Evolutionary conservation across 2,888 invertebrate species (phyloP).

Genomic region (Orchesellides sinensis): DNA sequence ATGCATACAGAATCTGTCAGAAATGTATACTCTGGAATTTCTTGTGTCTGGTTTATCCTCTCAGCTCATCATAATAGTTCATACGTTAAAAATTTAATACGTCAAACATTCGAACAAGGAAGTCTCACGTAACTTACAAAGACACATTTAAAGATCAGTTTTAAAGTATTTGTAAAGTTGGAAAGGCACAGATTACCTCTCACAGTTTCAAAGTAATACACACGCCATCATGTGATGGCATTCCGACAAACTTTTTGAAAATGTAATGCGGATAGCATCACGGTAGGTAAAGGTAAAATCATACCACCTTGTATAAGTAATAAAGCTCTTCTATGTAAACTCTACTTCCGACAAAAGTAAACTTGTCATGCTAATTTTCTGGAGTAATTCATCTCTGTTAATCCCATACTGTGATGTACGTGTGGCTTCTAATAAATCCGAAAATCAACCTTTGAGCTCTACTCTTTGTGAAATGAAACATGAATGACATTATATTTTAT

Average conservation of each 20-base stretch:
- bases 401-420: constrained; percentile 58
- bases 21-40: constrained; percentile 42
- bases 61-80: too few species aligned
- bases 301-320: neutral
- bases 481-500: too few species aligned
- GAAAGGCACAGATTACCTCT: too few species aligned
- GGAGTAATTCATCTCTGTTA: constrained; percentile 64
- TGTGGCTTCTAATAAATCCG: constrained; percentile 52
- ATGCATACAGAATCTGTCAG: constrained; percentile 48
- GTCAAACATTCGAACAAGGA: neutral
- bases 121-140: neutral
- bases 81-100: too few species aligned
- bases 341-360: constrained; percentile 52
- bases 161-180: too few species aligned
- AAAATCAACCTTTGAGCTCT: constrained; percentile 1
- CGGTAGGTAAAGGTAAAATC: neutral
- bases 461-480: too few species aligned
- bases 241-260: too few species aligned
- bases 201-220: neutral
- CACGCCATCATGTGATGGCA: neutral
- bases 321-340: neutral
- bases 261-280: too few species aligned
- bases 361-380: constrained; percentile 60
- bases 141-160: too few species aligned
- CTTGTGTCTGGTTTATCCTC: too few species aligned